Conservation (phyloP, 1,140 invertebrate genomes). For the Macrobrachium nipponense region DNA sequence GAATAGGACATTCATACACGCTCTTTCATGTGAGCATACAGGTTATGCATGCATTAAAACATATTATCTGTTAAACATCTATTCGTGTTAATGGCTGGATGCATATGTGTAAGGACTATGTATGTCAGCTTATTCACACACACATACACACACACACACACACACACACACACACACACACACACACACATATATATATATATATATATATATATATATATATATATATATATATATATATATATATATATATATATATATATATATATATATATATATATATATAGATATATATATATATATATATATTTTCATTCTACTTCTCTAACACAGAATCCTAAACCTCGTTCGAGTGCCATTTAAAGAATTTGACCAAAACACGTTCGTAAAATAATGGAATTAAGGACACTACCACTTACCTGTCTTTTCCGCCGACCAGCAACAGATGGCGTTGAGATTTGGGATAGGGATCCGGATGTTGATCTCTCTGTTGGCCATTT, state of each 20-base stretch:
- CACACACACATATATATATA: conserved; percentile 25
- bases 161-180: neutral
- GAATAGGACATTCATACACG: too few relatives aligned
- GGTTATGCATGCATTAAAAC: too few relatives aligned
- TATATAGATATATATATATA: conserved; percentile 11
- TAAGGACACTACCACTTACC: neutral
- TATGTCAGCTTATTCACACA: too few relatives aligned
- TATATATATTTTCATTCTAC: conserved; percentile 1
- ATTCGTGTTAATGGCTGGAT: neutral
- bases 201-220: neutral
- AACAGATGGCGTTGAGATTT: conserved; percentile 34
- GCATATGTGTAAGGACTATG: too few relatives aligned
- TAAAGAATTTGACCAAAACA: neutral
- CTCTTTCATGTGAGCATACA: too few relatives aligned
- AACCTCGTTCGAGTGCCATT: conserved; percentile 15
- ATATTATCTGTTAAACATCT: neutral
- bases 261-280: conserved; percentile 16
- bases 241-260: conserved; percentile 31
- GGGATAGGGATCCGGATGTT: conserved; percentile 55
- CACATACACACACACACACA: neutral
- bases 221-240: conserved; percentile 10
- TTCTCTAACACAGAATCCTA: neutral
- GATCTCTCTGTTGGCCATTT: conserved; percentile 53
- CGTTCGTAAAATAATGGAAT: neutral
- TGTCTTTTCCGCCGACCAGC: conserved; percentile 29